Conservation (phyloP, 2,888 invertebrate species). For the Aspidiotus destructor region DNA sequence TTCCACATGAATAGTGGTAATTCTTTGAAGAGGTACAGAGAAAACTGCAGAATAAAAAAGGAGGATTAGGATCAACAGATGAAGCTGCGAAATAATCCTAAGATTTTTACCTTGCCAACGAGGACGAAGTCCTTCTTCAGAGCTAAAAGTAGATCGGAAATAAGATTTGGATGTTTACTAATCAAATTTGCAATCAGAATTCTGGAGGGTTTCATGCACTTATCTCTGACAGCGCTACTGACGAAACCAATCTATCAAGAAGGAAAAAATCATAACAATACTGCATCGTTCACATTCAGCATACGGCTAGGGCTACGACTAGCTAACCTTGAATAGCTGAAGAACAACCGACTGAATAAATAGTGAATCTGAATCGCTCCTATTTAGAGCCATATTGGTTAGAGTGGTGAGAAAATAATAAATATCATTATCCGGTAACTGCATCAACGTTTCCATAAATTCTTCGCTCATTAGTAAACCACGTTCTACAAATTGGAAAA, state of each 20-base stretch:
- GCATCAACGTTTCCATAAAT: constrained; percentile 56
- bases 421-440: constrained; percentile 59
- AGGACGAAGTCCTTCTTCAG: constrained; percentile 51
- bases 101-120: constrained; percentile 46
- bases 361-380: constrained; percentile 51
- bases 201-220: constrained; percentile 62
- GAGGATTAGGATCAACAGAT: background rate
- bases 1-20: constrained; percentile 60
- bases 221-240: constrained; percentile 56
- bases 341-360: constrained; percentile 57
- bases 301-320: background rate
- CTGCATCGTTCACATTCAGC: background rate
- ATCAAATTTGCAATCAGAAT: constrained; percentile 62
- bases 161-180: constrained; percentile 56
- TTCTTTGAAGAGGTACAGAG: constrained; percentile 60
- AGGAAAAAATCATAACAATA: background rate
- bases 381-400: constrained; percentile 65
- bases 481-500: constrained; percentile 6
- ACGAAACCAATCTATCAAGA: constrained; percentile 59
- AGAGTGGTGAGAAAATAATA: constrained; percentile 68
- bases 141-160: constrained; percentile 55
- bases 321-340: constrained; percentile 57
- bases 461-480: constrained; percentile 37
- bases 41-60: constrained; percentile 35
- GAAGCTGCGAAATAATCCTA: constrained; percentile 15